Evolutionary conservation across 2,797 vertebrate genomes (phyloP).

Genomic region (Artibeus jamaicensis): DNA sequence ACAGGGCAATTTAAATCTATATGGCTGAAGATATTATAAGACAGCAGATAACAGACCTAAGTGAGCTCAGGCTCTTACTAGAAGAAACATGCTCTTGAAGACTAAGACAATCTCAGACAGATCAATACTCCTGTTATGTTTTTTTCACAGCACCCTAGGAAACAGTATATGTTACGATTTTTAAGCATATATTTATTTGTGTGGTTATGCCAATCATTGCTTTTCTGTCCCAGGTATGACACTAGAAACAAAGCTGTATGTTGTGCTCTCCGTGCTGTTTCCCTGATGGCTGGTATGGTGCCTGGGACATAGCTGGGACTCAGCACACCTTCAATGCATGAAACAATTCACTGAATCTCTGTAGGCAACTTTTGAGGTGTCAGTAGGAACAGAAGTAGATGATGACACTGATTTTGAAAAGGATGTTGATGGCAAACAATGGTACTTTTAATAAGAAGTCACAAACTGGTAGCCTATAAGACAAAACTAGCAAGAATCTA

Average conservation of each 20-base stretch:
- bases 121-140: slow-evolving; percentile 7
- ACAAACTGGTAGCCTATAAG: background rate
- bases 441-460: background rate
- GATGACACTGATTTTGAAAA: slow-evolving; percentile 8
- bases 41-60: background rate
- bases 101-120: background rate
- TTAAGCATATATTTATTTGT: background rate
- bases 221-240: background rate
- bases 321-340: background rate
- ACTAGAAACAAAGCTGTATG: background rate
- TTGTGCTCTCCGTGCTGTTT: background rate
- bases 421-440: background rate
- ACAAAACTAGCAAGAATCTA: background rate
- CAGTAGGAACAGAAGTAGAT: background rate
- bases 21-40: slow-evolving; percentile 10
- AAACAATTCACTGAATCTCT: background rate
- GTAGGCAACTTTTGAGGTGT: background rate
- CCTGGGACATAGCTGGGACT: background rate
- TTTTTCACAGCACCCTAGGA: background rate
- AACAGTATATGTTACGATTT: background rate
- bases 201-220: background rate
- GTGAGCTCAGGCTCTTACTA: slow-evolving; percentile 17
- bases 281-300: background rate
- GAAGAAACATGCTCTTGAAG: slow-evolving; percentile 47
- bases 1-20: slow-evolving; percentile 34